Evolutionary conservation across 2,797 vertebrate genomes (phyloP).

Genomic region (Hipposideros larvatus): DNA sequence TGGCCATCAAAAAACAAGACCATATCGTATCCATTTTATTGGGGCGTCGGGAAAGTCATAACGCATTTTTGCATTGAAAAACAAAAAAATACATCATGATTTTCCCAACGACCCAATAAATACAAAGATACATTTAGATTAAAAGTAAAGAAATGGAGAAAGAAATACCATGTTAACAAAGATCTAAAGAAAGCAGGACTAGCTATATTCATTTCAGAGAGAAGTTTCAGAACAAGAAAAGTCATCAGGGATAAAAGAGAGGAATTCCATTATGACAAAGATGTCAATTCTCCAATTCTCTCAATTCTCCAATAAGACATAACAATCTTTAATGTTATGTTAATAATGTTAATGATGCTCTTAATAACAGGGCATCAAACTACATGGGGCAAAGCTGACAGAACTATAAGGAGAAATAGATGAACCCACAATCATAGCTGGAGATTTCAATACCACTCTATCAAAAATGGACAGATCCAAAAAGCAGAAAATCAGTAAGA

Average conservation of each 20-base stretch:
- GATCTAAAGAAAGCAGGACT: background rate
- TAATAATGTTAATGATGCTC: too few relatives aligned
- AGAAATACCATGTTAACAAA: background rate
- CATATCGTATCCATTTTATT: background rate
- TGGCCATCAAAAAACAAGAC: background rate
- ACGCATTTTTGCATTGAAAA: too few relatives aligned
- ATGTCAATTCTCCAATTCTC: background rate
- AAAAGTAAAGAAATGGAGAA: background rate
- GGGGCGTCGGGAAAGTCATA: too few relatives aligned
- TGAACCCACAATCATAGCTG: background rate
- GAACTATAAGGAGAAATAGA: background rate
- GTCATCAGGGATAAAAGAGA: background rate
- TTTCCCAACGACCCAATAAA: too few relatives aligned
- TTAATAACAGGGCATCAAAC: background rate
- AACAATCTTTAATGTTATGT: background rate
- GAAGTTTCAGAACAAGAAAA: background rate
- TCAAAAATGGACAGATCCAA: background rate
- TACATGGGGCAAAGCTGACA: background rate
- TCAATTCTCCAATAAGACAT: background rate
- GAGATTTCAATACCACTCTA: background rate
- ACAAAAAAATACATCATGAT: too few relatives aligned
- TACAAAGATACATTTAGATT: background rate
- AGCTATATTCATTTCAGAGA: background rate
- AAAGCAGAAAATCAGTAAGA: background rate
- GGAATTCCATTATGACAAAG: background rate